Evolutionary conservation across 2,888 invertebrate species (phyloP).

Genomic region (Trachelus troglodyta): DNA sequence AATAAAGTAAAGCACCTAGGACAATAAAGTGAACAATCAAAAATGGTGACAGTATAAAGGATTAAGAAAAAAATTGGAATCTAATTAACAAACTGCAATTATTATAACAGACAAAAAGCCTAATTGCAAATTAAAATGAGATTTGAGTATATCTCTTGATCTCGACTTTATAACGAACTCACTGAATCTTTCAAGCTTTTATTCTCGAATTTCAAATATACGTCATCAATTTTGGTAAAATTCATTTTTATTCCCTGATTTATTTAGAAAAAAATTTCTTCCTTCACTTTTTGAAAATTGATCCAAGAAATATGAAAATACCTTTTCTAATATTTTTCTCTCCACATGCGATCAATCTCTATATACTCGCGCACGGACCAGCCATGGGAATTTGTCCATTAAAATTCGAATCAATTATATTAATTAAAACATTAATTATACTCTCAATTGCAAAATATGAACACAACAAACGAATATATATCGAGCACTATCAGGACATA

Average conservation of each 20-base stretch:
- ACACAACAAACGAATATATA: constrained; percentile 32
- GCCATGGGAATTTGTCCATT: constrained; percentile 12
- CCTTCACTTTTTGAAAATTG: background rate
- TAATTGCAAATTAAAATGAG: background rate
- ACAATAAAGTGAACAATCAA: background rate
- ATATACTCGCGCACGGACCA: constrained; percentile 16
- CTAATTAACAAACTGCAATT: background rate
- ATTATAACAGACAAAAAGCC: background rate
- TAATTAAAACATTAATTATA: constrained; percentile 33
- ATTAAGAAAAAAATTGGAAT: background rate
- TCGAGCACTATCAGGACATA: background rate
- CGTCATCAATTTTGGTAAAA: background rate
- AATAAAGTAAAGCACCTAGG: background rate
- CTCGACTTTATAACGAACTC: background rate
- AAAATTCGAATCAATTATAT: constrained; percentile 19
- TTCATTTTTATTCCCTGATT: background rate
- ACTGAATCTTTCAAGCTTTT: background rate
- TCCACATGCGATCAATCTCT: background rate
- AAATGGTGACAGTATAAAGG: background rate
- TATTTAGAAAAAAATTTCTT: background rate
- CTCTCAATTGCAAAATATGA: constrained; percentile 33
- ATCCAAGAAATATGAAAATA: background rate
- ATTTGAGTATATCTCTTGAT: background rate
- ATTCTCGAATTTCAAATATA: background rate
- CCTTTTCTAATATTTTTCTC: background rate